A percentile compares a stretch with the other conserved stretches of the same genome.
Evolutionary conservation across 2,797 vertebrate genomes (phyloP).

Genomic region (Otolemur crassicaudatus): DNA sequence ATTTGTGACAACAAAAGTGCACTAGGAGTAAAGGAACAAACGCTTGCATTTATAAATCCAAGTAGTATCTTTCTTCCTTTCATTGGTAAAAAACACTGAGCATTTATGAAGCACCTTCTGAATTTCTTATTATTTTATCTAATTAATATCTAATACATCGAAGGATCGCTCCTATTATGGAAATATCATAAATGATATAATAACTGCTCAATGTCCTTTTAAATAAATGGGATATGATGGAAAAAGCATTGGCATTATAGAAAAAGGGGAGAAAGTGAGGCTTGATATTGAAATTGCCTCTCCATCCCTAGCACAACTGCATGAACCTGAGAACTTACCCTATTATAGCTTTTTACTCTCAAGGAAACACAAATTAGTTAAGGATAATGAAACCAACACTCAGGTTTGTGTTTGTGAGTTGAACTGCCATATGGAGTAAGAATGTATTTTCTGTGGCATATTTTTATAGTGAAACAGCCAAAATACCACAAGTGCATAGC

Average conservation of each 20-base stretch:
- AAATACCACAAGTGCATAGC: conserved; percentile 73
- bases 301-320: background rate
- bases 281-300: background rate
- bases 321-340: background rate
- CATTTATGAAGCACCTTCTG: background rate
- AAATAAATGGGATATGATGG: background rate
- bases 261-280: background rate
- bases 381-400: conserved; percentile 77
- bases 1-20: conserved; percentile 30
- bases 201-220: background rate
- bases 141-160: background rate
- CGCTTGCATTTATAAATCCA: background rate
- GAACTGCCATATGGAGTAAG: conserved; percentile 74
- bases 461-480: conserved; percentile 74
- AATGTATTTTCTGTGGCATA: conserved; percentile 68
- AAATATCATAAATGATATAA: background rate
- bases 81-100: background rate
- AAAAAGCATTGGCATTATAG: background rate
- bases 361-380: conserved; percentile 83
- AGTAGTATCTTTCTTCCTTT: conserved; percentile 29
- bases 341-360: conserved; percentile 58
- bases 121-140: conserved; percentile 30
- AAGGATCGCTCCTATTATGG: background rate
- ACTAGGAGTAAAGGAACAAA: conserved; percentile 25
- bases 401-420: conserved; percentile 69